phyloP scores from a whole-genome alignment of 2,797 vertebrate species.

The Varecia variegata region DNA sequence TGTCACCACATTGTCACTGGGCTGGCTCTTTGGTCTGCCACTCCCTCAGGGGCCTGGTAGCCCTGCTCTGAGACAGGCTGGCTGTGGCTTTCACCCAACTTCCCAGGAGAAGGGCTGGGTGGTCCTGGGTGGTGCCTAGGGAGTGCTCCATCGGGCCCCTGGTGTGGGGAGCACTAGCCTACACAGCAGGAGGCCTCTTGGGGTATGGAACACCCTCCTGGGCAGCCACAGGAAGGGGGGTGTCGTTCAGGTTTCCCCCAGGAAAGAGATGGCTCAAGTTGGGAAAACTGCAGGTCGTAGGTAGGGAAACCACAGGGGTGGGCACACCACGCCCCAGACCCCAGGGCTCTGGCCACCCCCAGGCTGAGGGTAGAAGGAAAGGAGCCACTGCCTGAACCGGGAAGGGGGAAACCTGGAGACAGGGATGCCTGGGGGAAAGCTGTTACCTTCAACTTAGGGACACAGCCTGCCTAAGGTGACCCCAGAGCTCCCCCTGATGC shows the following conservation, averaged over 20 bases:
- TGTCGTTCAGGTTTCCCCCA: not conserved
- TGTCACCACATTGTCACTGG: not conserved
- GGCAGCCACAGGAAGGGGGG: not conserved
- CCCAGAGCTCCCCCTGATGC: not conserved
- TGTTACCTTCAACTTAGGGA: not conserved
- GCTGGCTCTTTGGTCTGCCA: not conserved
- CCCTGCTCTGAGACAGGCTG: not conserved
- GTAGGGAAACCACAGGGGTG: not conserved
- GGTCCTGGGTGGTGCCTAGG: rapidly evolving
- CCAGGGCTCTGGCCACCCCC: not conserved
- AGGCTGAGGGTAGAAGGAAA: not conserved
- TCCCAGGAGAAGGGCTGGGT: not conserved
- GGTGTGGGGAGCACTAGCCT: rapidly evolving
- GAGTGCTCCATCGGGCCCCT: not conserved
- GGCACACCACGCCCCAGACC: rapidly evolving
- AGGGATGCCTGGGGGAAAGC: too few species aligned
- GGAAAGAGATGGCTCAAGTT: not conserved
- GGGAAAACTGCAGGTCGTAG: not conserved
- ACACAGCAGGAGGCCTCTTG: not conserved
- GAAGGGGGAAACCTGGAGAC: not conserved
- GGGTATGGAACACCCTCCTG: not conserved
- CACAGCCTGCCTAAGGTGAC: not conserved
- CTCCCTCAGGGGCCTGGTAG: not conserved
- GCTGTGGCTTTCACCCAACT: not conserved
- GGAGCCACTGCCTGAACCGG: not conserved